These are phyloP conservation scores for Anaspis maculata DNA, from an alignment of 2,888 invertebrate species.

Conservation along the genomic window DNA sequence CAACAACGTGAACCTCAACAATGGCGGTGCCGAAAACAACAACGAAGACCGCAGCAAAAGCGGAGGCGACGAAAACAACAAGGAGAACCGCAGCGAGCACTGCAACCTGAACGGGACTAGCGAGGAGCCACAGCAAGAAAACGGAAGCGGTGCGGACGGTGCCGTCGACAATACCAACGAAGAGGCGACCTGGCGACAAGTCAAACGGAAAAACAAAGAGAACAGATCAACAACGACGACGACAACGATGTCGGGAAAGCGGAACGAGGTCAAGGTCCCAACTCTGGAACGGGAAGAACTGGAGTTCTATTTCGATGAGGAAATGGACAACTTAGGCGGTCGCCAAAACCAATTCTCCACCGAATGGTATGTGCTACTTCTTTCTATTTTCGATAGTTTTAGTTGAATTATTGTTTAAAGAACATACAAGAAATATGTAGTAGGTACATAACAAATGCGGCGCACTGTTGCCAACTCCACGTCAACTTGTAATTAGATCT, in stretches of 20 bases:
- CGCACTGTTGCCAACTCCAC: too few relatives aligned
- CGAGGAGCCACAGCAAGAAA: too few relatives aligned
- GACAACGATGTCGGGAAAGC: too few relatives aligned
- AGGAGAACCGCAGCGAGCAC: constrained; percentile 11
- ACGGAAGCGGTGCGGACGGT: too few relatives aligned
- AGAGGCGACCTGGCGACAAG: constrained; percentile 52
- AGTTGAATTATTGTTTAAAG: too few relatives aligned
- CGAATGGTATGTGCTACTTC: constrained; percentile 42
- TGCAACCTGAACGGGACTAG: too few relatives aligned
- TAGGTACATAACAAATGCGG: too few relatives aligned
- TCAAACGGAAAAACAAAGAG: constrained; percentile 40
- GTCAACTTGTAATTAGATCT: too few relatives aligned
- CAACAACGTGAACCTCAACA: constrained; percentile 3
- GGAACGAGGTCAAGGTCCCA: constrained; percentile 26
- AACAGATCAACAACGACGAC: too few relatives aligned
- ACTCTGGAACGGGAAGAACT: constrained; percentile 62
- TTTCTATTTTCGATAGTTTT: constrained; percentile 5
- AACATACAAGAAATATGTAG: too few relatives aligned
- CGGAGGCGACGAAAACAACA: constrained; percentile 3
- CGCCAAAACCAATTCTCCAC: constrained; percentile 76
- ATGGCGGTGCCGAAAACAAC: constrained; percentile 6
- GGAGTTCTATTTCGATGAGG: constrained; percentile 96
- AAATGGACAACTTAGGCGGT: constrained; percentile 72
- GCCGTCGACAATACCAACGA: constrained; percentile 17
- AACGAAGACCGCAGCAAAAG: constrained; percentile 7